These are phyloP conservation scores for Patella pellucida DNA, from an alignment of 2,888 invertebrate genomes.

Conservation along the genomic window DNA sequence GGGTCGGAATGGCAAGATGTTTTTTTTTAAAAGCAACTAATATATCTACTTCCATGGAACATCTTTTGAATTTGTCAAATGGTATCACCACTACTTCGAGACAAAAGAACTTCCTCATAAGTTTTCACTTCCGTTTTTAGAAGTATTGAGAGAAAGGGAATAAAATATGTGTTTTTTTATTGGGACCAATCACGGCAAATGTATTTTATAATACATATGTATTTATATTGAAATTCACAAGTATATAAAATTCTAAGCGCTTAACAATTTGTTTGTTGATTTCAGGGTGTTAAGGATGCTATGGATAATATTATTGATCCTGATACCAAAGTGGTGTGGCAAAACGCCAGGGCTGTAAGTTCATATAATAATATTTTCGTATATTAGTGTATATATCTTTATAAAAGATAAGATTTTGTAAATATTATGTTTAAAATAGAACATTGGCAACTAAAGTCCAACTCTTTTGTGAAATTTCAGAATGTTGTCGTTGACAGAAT, in stretches of 20 bases:
- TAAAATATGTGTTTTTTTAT: too few relatives aligned
- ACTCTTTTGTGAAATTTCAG: conserved; percentile 26
- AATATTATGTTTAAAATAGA: background rate
- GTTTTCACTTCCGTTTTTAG: too few relatives aligned
- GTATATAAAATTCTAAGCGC: too few relatives aligned
- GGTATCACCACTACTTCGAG: too few relatives aligned
- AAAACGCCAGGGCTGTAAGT: conserved; percentile 46
- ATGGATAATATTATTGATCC: conserved; percentile 50
- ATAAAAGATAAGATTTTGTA: background rate
- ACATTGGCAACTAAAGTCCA: too few relatives aligned
- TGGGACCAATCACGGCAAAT: too few relatives aligned
- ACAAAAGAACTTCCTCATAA: too few relatives aligned
- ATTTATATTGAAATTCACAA: background rate
- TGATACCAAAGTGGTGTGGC: conserved; percentile 40
- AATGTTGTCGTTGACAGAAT: conserved; percentile 43
- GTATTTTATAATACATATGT: background rate
- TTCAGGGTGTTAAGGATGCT: conserved; percentile 42
- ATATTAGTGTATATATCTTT: background rate
- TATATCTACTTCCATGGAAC: too few relatives aligned
- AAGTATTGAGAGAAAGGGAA: too few relatives aligned
- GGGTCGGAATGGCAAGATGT: too few relatives aligned
- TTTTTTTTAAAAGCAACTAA: too few relatives aligned
- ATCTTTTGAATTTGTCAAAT: too few relatives aligned
- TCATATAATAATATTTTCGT: background rate
- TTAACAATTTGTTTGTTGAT: background rate